Conservation (phyloP, 2,113 vertebrate species). For the Procavia capensis region DNA sequence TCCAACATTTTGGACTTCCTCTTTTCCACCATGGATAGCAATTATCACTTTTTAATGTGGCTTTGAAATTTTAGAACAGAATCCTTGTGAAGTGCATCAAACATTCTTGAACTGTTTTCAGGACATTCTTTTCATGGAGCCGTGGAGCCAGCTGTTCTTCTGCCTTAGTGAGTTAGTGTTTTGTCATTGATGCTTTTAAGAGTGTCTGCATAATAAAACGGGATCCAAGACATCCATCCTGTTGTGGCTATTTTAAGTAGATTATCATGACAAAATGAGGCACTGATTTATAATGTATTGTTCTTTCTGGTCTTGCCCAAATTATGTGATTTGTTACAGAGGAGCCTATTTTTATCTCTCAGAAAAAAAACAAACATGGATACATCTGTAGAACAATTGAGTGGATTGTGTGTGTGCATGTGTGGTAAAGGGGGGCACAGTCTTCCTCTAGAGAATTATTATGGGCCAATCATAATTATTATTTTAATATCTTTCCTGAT, state of each 20-base stretch:
- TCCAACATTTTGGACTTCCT: constrained; percentile 83
- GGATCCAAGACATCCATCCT: constrained; percentile 74
- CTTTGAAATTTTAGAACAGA: constrained; percentile 89
- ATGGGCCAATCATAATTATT: no score
- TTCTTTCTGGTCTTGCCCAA: constrained; percentile 60
- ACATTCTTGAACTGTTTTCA: constrained; percentile 87
- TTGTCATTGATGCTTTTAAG: constrained; percentile 79
- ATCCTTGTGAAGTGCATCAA: constrained; percentile 80
- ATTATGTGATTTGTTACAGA: constrained; percentile 66
- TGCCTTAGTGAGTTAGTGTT: constrained; percentile 76
- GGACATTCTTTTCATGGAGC: constrained; percentile 84
- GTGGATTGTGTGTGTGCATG: neutral
- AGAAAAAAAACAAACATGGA: neutral
- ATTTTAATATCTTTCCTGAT: constrained; percentile 47
- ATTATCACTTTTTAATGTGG: constrained; percentile 84
- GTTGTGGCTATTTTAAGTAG: constrained; percentile 80
- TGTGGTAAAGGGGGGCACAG: constrained; percentile 3
- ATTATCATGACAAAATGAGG: constrained; percentile 69
- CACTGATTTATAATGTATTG: constrained; percentile 76
- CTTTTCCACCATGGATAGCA: constrained; percentile 82
- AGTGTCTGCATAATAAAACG: constrained; percentile 70
- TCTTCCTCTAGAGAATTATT: neutral
- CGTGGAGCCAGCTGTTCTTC: constrained; percentile 84
- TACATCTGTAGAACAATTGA: neutral
- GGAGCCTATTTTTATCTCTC: constrained; percentile 34